Base-by-base conservation (phyloP, 2,888 invertebrate species). In the Cosmorhoe ocellata region DNA sequence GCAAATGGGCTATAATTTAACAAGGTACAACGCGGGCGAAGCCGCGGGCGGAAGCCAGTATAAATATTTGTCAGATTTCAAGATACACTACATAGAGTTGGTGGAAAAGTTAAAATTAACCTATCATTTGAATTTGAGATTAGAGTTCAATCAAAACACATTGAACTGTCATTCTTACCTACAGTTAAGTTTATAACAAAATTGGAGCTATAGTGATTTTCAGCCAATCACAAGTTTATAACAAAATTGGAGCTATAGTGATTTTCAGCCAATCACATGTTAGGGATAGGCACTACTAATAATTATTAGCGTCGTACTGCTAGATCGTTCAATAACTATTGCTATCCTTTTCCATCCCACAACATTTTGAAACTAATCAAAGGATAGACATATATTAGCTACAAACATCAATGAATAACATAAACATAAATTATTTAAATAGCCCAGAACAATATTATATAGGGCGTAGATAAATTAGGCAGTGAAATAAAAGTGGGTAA, bases 241-340 rank as follows among this genome's bases (percentile, higher is more conserved):
- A 24, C 24, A 24, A 24, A 24, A 24, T 7, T 7, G 5, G 2
- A 24, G 24, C 6, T 24, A 24, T 5, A 5, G 24, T 24, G 7
- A 24, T 24, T n/a, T n/a, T n/a, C 14, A 31, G 26, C 4, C 10
- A 28, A 12, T 31, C 13, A 37, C 24, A 26, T 24, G 58, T 61
- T 60, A 56, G 58, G 67, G 57, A 65, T 81, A 85, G 81, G 81
- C 82, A 85, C 83, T 80, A 85, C 76, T 75, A 24, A 77, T 76
- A 71, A n/a, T 71, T 64, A 18, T 18, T 72, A 71, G n/a, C 56
- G 48, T 63, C 63, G 71, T 67, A 66, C 66, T 52, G 67, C 69
- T 71, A 70, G 68, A 73, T 64, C 64, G 46, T 53, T 26, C 8
- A n/a, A 4, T 18, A 12, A 11, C n/a, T 46, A 42, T 11, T 42